Evolutionary conservation across 2,113 vertebrate species (phyloP), one percentile per base, ranked within the genome.

Genomic region (Fulmarus glacialis): DNA sequence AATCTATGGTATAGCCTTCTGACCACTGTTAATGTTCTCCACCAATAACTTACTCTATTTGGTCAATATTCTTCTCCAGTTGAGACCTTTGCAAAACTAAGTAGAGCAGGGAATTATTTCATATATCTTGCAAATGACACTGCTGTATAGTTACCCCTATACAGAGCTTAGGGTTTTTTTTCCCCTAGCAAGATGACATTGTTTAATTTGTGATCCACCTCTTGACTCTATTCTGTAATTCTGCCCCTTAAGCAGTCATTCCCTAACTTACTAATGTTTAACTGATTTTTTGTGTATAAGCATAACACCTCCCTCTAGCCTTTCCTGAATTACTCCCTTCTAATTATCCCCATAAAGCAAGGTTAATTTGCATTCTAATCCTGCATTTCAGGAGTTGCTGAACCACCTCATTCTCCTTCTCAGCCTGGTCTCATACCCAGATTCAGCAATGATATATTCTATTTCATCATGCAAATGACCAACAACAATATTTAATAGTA

Each of bases 101-200:
- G 1, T 7, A 29, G 19, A 45, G 27, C 24, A 10, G 23, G 42
- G 59, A 52, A 80, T 83, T 47, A 59, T 64, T 90, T 68, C 27
- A n/a, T 8, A 4, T n/a, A 53, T 27, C 14, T 64, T 80, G 48
- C 17, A 74, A 3, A 4, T 53, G 23, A 80, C 15, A 32, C 10
- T 59, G 22, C 12, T 70, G 26, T 34, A 23, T 1, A 63, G 16
- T 60, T 43, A 22, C 5, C 30, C 48, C n/a, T 45, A 19, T 6
- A 55, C 8, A 87, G 56, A 87, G 6, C 11, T 50, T 15, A 27
- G 26, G 30, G 4, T 4, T 24, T 14, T 8, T 72, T 42, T 45
- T 32, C 5, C 38, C 43, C 29, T 27, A 67, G 14, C 34, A 85
- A 78, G 66, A n/a, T 24, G 15, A 45, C 0, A 0, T 5, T 60